These are phyloP conservation scores for Acronicta leporina DNA, from an alignment of 2,888 invertebrate genomes.

Conservation along the genomic window DNA sequence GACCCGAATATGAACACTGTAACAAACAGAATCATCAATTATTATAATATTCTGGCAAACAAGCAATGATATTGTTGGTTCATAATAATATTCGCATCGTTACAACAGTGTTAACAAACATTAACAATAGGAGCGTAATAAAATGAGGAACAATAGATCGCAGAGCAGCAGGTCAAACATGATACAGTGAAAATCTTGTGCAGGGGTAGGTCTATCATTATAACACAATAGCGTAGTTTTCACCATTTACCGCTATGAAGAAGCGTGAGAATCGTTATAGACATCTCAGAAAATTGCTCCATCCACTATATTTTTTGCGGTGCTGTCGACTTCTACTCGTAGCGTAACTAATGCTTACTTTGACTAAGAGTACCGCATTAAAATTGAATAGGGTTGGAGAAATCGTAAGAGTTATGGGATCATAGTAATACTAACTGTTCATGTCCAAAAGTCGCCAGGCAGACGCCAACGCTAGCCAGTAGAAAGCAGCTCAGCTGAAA, in stretches of 20 bases:
- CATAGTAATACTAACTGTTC: conserved; percentile 85
- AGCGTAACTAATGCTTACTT: conserved; percentile 61
- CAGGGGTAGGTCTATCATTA: conserved; percentile 68
- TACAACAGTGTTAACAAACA: conserved; percentile 32
- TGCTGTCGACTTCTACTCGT: conserved; percentile 55
- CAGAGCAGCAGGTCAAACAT: conserved; percentile 72
- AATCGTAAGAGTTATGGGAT: conserved; percentile 51
- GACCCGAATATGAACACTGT: conserved; percentile 88
- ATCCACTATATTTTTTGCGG: conserved; percentile 75
- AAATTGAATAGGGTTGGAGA: conserved; percentile 51
- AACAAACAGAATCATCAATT: conserved; percentile 63
- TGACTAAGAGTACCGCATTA: conserved; percentile 38
- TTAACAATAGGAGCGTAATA: conserved; percentile 35
- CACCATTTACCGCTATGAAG: conserved; percentile 83
- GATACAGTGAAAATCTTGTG: conserved; percentile 74
- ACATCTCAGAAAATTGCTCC: conserved; percentile 80
- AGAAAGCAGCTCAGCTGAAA: conserved; percentile 85
- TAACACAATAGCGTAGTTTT: conserved; percentile 81
- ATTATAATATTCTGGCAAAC: conserved; percentile 19
- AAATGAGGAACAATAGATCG: conserved; percentile 68
- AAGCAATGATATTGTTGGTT: conserved; percentile 8
- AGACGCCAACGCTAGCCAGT: conserved; percentile 82
- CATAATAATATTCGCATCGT: conserved; percentile 38
- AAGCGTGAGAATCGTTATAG: conserved; percentile 84
- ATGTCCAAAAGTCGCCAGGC: conserved; percentile 86